Evolutionary conservation across 1,140 invertebrate species (phyloP), one percentile per base, ranked within the genome.

Genomic region (Mesaphorura yosii): DNA sequence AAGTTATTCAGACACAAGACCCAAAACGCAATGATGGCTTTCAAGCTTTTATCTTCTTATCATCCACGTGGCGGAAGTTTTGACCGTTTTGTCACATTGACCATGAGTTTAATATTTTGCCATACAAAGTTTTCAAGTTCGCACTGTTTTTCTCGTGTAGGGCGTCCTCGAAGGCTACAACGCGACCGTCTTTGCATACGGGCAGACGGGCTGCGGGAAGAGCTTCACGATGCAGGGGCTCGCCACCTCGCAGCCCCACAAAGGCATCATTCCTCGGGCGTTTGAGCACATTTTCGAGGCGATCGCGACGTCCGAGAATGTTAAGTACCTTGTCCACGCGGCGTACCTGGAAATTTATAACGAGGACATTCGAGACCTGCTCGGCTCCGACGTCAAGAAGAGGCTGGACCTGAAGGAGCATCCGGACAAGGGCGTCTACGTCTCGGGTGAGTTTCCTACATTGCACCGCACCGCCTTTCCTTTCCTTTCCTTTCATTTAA

Each of bases 311-410:
- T 78, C 83, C 12, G 80, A 81, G 40, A 77, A 81, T 52, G 79
- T 80, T 19, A 87, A 89, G 67, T 95, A 86, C 68, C 71, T 95
- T 38, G 86, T 90, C 0, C 74, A 91, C 49, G 80, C 88, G n/a
- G 90, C 86, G 44, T 95, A 92, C 67, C 75, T 94, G 37, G 91
- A 95, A 70, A 93, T 93, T 40, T 92, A 93, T 70, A 93, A 91
- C 70, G 88, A 92, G 71, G 83, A 84, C 66, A 80, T 90, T 51
- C 70, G 83, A 39, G 88, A 88, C 68, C 69, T 89, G 6, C 67
- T 89, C 0, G 81, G 84, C 3, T 73, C 77, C 37, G 77, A 83
- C 64, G 67, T 66, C 12, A 80, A 81, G 66, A 72, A 72, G 45
- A 81, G 78, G 62, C 66, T 88, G n/a, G 79, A 81, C 19, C 70